These are phyloP conservation scores for Tachycineta bicolor DNA, from an alignment of 2,113 vertebrate species.

Conservation along the genomic window DNA sequence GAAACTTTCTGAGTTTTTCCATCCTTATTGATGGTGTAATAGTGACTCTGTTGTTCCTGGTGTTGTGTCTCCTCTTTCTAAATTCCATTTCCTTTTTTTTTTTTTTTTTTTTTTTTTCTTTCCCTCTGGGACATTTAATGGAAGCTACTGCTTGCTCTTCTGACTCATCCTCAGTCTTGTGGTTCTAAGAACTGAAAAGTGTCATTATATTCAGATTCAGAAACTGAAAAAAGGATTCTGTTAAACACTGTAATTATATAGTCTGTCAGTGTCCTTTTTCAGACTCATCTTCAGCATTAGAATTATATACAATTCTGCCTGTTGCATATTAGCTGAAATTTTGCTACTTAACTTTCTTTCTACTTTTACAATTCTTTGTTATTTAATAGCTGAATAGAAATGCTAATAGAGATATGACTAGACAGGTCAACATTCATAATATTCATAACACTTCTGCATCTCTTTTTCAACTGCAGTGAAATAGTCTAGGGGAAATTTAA, in stretches of 20 bases:
- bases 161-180: constrained; percentile 30
- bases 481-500: background rate
- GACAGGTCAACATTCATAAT: background rate
- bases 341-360: background rate
- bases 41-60: background rate
- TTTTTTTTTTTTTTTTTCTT: background rate
- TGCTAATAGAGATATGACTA: background rate
- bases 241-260: background rate
- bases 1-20: background rate
- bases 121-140: background rate
- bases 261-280: background rate
- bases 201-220: constrained; percentile 3
- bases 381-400: background rate
- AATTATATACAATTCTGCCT: background rate
- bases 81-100: background rate
- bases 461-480: background rate
- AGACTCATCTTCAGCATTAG: background rate
- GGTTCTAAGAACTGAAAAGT: constrained; percentile 26
- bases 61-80: background rate
- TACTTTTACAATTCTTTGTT: background rate
- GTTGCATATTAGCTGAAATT: background rate
- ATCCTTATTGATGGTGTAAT: background rate
- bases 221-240: background rate
- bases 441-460: background rate
- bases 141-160: background rate